Base-by-base conservation (phyloP, 2,888 invertebrate genomes). In the Piscicola geometra region DNA sequence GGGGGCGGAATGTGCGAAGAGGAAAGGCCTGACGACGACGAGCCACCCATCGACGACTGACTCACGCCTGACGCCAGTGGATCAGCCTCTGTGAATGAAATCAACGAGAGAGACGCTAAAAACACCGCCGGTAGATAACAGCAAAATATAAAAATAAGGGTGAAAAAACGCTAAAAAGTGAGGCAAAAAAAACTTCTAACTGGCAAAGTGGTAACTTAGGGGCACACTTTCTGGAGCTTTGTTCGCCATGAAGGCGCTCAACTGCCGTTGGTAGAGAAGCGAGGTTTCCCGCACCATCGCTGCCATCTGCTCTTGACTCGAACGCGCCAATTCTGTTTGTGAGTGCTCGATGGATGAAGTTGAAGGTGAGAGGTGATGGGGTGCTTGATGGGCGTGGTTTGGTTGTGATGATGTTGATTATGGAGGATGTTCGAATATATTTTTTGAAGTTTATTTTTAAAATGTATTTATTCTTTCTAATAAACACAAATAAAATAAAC, bases 301-400 rank as follows among this genome's bases (percentile, higher is more conserved):
- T 78, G 93, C 92, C 81, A 93, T 88, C 86, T 93, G 76, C 25
- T 76, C 76, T n/a, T 76, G 76, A 25, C 70, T 60, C 15, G 60
- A 33, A 32, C 73, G 35, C 18, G 36, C 36, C 35, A 73, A 25
- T 64, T 73, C 73, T 73, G 35, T 12, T 25, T n/a, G 28, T 28
- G 28, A 21, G 25, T 12, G 25, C 9, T 28, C 21, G 30, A 21
- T 64, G 30, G 25, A 12, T 64, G 2, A 15, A 12, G 32, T 66
- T 32, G 32, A 21, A 69, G 30, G 33, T 33, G 35, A 33, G 25
- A 69, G 25, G 3, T 35, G 47, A 28, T 36, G n/a, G 41, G 41
- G 5, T 41, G 41, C 9, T 9, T 41, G 41, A 41, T 9, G 15
- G 41, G n/a, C n/a, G n/a, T n/a, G n/a, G n/a, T n/a, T n/a, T n/a